Base-by-base conservation (phyloP, 2,888 invertebrate genomes). In the Clitarchus hookeri region DNA sequence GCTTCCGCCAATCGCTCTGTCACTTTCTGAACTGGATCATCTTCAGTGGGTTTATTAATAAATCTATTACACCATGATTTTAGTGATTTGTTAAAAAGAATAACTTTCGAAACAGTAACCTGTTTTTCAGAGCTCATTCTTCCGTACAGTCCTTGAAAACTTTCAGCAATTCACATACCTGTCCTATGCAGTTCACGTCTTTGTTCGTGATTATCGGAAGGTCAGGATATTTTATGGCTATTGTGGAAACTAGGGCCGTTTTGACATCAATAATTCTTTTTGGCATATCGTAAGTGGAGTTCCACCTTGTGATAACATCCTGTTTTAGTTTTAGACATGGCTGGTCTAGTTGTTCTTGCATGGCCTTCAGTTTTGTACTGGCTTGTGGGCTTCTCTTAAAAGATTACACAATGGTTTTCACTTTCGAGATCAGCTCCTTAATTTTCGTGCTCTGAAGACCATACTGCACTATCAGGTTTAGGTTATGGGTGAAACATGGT, bases 401-500 rank as follows among this genome's bases (percentile, higher is more conserved):
- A 79, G 80, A 80, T 80, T 85, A 80, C 13, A 85, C 80, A 13
- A 85, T 53, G 3, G 19, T n/a, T 80, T 82, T 85, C 19, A 85
- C 26, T 85, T 85, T 85, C 6, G n/a, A 79, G 12, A 53, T 13
- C 4, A 83, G 82, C 13, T 25, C 36, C 26, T 83, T 44, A 48
- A 85, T 77, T 23, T 25, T 11, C 23, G 44, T 3, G 48, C 44
- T 19, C 11, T 19, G 54, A 77, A 78, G 6, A 13, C 78, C 77
- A 36, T 36, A 36, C 36, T 36, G 36, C 36, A 36, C 36, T 36
- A 36, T 36, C 36, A 90, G 87, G 88, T 90, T 90, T 78, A 90
- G 84, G 79, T 87, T 88, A 86, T 90, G 90, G 44, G 90, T 90
- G 85, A 89, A 90, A 87, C 90, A 90, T 65, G 88, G 88, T 48